phyloP scores from a whole-genome alignment of 2,888 invertebrate genomes.

The Scaptomyza caliginosa region DNA sequence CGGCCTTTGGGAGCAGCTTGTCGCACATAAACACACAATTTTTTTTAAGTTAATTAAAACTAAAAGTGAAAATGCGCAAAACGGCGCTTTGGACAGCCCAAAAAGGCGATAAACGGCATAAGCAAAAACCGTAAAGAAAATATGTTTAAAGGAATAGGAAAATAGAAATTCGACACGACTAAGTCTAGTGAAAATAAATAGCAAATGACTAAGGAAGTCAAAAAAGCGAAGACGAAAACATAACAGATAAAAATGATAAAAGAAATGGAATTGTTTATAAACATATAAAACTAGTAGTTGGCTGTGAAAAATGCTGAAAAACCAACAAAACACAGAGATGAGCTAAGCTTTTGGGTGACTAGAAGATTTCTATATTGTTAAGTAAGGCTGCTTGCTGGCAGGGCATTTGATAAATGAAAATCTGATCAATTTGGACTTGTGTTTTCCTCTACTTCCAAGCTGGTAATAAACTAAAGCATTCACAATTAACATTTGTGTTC shows the following conservation, averaged over 20 bases:
- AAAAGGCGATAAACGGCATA: constrained; percentile 45
- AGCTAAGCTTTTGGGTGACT: background rate
- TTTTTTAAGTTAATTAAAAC: constrained; percentile 78
- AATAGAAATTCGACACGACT: constrained; percentile 35
- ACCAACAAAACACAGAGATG: background rate
- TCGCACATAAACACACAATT: constrained; percentile 33
- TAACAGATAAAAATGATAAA: too few species aligned
- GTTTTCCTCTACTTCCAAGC: background rate
- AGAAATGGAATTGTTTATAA: constrained; percentile 65
- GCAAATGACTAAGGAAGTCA: background rate
- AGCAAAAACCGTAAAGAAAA: constrained; percentile 19
- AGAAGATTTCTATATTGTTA: background rate
- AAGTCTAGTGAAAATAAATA: constrained; percentile 34
- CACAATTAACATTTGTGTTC: constrained; percentile 9
- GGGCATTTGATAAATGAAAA: background rate
- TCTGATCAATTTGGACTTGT: background rate
- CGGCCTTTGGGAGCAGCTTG: background rate
- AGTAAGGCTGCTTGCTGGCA: background rate
- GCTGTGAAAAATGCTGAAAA: too few species aligned
- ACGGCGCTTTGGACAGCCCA: constrained; percentile 54
- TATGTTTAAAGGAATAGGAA: constrained; percentile 13
- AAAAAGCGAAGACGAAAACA: background rate
- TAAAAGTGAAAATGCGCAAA: constrained; percentile 76
- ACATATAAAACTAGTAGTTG: too few species aligned
- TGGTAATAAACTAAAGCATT: too few species aligned